A percentile compares a stretch with the other conserved stretches of the same genome.
Conservation (phyloP, 2,797 vertebrate genomes). For the Scomberomorus guttatus region DNA sequence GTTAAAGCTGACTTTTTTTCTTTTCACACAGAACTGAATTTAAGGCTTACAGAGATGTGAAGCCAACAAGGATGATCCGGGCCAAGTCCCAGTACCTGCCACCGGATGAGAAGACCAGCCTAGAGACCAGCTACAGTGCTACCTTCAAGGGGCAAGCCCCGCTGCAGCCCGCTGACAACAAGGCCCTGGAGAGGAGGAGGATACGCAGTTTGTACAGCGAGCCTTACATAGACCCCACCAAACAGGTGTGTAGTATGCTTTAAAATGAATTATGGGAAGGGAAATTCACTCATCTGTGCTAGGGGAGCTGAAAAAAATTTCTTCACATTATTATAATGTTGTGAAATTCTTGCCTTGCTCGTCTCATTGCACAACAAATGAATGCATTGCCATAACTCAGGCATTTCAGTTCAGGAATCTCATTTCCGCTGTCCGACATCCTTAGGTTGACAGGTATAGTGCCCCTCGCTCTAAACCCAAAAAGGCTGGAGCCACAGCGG, state of each 20-base stretch:
- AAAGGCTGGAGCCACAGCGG: conserved; percentile 85
- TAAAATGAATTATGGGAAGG: background rate
- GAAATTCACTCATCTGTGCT: background rate
- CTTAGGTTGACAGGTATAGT: conserved; percentile 93
- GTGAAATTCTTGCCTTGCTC: too few relatives aligned
- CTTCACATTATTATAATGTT: background rate
- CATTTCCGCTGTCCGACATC: conserved; percentile 62
- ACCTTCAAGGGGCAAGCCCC: conserved; percentile 91
- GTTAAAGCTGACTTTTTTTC: conserved; percentile 19
- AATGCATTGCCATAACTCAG: background rate
- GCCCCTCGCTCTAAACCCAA: conserved; percentile 93
- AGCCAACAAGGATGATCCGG: conserved; percentile 91
- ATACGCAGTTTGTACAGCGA: conserved; percentile 97
- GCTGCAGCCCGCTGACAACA: conserved; percentile 87
- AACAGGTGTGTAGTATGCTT: conserved; percentile 83
- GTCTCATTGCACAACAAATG: too few relatives aligned
- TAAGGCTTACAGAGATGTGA: conserved; percentile 93
- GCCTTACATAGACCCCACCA: conserved; percentile 90
- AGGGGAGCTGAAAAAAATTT: background rate
- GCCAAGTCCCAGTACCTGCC: conserved; percentile 94
- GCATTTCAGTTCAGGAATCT: conserved; percentile 57
- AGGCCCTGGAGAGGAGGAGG: conserved; percentile 91
- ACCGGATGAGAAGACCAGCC: conserved; percentile 89
- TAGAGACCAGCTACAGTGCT: conserved; percentile 96
- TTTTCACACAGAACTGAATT: conserved; percentile 91